Evolutionary conservation across 2,888 invertebrate genomes (phyloP).

Genomic region (Diplazon laetatorius): DNA sequence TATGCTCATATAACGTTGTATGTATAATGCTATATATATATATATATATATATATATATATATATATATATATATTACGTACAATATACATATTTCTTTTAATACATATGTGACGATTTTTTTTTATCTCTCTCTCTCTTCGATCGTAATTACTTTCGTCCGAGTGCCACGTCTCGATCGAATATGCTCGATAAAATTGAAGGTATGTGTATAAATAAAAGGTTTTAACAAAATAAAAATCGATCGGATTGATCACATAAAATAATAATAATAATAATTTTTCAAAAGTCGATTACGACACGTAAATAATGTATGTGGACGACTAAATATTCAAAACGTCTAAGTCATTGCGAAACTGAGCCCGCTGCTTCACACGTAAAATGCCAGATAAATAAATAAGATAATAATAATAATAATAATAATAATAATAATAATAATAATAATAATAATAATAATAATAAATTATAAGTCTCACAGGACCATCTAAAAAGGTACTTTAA

Average conservation of each 20-base stretch:
- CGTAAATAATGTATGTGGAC: conserved; percentile 12
- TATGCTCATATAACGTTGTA: conserved; percentile 55
- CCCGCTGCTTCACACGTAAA: not conserved
- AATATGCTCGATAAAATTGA: conserved; percentile 20
- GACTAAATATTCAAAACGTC: not conserved
- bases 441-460: too few species aligned
- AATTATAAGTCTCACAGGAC: conserved; percentile 11
- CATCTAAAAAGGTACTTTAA: conserved; percentile 21
- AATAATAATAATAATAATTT: conserved; percentile 20
- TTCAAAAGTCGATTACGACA: conserved; percentile 32
- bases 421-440: too few species aligned
- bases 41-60: conserved; percentile 56
- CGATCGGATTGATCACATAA: conserved; percentile 3
- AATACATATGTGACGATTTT: conserved; percentile 56
- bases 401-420: too few species aligned
- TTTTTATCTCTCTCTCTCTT: too few species aligned
- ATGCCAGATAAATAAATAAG: conserved; percentile 37
- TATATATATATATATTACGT: conserved; percentile 62
- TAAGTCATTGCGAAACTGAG: not conserved
- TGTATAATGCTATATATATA: conserved; percentile 63
- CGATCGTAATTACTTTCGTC: not conserved
- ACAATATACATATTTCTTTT: conserved; percentile 66
- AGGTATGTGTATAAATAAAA: conserved; percentile 55
- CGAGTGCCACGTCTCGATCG: not conserved
- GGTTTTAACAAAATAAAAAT: conserved; percentile 43